Evolutionary conservation across 1,140 invertebrate species (phyloP).

Genomic region (Diabrotica virgifera): DNA sequence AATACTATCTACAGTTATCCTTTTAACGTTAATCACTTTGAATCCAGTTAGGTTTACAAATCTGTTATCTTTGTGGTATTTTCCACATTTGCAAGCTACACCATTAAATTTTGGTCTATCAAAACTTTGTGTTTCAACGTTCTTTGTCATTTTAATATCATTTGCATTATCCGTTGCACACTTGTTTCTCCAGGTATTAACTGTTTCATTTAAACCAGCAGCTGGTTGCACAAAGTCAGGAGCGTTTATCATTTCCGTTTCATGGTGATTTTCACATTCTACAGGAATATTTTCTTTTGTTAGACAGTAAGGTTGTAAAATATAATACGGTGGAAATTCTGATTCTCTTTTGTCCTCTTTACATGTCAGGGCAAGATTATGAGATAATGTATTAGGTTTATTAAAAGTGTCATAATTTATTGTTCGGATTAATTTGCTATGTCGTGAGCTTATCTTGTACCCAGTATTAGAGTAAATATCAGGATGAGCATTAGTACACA

Average conservation of each 20-base stretch:
- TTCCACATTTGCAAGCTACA: neutral
- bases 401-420: neutral
- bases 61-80: neutral
- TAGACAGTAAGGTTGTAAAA: neutral
- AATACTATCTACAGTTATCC: neutral
- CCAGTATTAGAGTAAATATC: neutral
- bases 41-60: neutral
- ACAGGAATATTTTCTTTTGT: neutral
- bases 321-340: neutral
- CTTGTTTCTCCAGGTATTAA: neutral
- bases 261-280: neutral
- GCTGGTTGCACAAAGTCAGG: neutral
- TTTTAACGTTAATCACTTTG: constrained; percentile 3
- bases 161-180: neutral
- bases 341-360: neutral
- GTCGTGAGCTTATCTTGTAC: neutral
- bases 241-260: neutral
- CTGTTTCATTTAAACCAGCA: neutral
- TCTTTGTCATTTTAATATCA: neutral
- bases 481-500: neutral
- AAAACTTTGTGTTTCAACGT: neutral
- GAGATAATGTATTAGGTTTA: neutral
- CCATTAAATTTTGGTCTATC: neutral
- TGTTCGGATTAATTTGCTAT: neutral
- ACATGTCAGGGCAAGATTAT: neutral